Evolutionary conservation across 2,113 vertebrate species (phyloP).

Genomic region (Eptesicus fuscus): DNA sequence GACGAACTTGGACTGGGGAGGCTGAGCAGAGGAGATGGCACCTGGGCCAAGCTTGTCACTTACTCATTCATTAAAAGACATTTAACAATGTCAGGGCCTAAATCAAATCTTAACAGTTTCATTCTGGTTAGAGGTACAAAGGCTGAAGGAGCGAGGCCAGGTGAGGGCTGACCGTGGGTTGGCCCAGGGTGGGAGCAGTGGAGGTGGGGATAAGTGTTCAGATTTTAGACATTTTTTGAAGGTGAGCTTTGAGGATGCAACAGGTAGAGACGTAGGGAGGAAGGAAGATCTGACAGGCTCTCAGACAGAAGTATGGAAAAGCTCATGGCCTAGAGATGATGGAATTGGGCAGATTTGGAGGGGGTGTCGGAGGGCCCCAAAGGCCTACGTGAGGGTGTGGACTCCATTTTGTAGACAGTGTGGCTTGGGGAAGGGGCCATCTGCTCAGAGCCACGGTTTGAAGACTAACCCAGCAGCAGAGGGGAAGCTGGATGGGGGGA

Average conservation of each 20-base stretch:
- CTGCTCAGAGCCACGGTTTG: neutral
- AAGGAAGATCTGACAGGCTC: neutral
- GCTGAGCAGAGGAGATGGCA: neutral
- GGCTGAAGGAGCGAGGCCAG: neutral
- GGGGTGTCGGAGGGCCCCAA: neutral
- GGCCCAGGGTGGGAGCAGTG: no score
- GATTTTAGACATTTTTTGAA: neutral
- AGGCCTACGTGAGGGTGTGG: neutral
- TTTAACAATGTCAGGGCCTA: neutral
- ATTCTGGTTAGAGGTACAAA: neutral
- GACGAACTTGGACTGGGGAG: neutral
- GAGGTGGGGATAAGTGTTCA: neutral
- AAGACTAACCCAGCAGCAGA: neutral
- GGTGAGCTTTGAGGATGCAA: neutral
- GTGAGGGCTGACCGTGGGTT: neutral
- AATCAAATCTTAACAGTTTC: neutral
- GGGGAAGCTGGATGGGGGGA: neutral
- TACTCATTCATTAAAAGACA: neutral
- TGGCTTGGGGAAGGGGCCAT: neutral
- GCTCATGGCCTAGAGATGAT: neutral
- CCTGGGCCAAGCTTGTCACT: neutral
- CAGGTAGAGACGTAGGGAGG: neutral
- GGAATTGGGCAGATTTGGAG: neutral
- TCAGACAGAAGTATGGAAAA: neutral
- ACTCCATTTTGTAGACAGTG: no score